A percentile compares a stretch with the other conserved stretches of the same genome.
Conservation (phyloP, 2,888 invertebrate species). For the Theretra japonica region DNA sequence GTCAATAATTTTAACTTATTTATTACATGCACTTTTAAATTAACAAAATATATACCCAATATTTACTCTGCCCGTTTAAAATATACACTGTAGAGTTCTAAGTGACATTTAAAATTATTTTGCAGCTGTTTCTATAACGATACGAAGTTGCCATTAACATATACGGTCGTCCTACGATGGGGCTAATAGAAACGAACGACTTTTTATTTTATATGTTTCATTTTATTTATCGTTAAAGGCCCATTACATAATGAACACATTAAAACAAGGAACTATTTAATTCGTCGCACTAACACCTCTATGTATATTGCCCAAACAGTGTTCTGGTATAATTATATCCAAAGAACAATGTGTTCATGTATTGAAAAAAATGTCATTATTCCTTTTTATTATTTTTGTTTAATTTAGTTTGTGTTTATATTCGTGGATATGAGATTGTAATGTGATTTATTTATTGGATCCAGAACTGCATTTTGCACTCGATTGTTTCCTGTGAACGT, state of each 20-base stretch:
- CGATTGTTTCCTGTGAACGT: slow-evolving; percentile 52
- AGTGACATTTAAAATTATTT: slow-evolving; percentile 23
- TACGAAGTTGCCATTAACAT: neutral
- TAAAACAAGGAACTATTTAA: slow-evolving; percentile 39
- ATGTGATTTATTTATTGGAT: slow-evolving; percentile 75
- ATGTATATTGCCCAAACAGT: slow-evolving; percentile 26
- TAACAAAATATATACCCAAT: neutral
- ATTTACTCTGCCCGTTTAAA: neutral
- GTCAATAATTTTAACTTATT: neutral
- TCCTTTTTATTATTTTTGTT: slow-evolving; percentile 59
- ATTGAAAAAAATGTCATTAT: slow-evolving; percentile 59
- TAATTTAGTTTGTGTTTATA: slow-evolving; percentile 21
- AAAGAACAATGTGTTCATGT: slow-evolving; percentile 83
- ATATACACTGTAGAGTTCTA: neutral
- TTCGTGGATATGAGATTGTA: slow-evolving; percentile 64
- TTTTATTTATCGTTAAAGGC: neutral
- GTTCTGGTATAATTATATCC: slow-evolving; percentile 51
- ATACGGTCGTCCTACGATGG: neutral
- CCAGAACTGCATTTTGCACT: slow-evolving; percentile 79
- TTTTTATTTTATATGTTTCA: slow-evolving; percentile 3
- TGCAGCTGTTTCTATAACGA: neutral
- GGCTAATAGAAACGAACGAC: neutral
- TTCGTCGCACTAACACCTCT: slow-evolving; percentile 32
- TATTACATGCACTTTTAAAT: neutral
- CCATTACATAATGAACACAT: slow-evolving; percentile 48